phyloP scores from a whole-genome alignment of 2,888 invertebrate genomes.

The Sympetrum striolatum region DNA sequence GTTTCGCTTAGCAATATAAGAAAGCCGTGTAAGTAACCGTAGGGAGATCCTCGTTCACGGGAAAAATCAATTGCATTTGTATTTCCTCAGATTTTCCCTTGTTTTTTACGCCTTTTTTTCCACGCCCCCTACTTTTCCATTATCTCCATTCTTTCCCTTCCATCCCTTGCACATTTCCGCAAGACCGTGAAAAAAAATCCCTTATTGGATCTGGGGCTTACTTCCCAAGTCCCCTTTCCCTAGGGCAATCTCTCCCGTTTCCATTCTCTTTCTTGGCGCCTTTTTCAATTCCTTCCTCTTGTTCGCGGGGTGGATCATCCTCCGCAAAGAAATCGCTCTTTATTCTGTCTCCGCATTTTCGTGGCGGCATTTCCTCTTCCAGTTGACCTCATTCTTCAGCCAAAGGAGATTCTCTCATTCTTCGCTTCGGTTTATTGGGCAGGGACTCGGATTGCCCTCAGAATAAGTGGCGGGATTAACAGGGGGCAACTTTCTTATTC shows the following conservation, averaged over 20 bases:
- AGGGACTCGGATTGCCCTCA: too few relatives aligned
- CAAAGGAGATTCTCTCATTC: not conserved
- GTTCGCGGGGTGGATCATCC: not conserved
- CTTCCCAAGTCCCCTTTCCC: not conserved
- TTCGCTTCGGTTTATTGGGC: too few relatives aligned
- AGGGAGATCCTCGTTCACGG: conserved; percentile 1
- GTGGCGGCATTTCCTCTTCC: not conserved
- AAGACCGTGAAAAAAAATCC: conserved; percentile 27
- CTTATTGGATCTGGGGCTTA: conserved; percentile 30
- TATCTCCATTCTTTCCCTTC: not conserved
- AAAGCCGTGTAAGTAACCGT: conserved; percentile 31
- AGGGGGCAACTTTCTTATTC: too few relatives aligned
- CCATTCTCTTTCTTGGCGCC: not conserved
- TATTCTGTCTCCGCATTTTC: not conserved
- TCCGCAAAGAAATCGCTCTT: not conserved
- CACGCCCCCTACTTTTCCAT: conserved; percentile 1
- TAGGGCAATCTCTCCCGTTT: not conserved
- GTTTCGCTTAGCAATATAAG: conserved; percentile 10
- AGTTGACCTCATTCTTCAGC: not conserved
- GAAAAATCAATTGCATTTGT: conserved; percentile 35
- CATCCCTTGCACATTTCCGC: conserved; percentile 39
- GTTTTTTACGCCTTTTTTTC: conserved; percentile 5
- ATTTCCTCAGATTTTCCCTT: conserved; percentile 37
- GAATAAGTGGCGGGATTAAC: too few relatives aligned
- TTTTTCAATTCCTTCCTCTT: not conserved